A percentile compares a stretch with the other conserved stretches of the same genome.
Conservation (phyloP, 2,888 invertebrate genomes). For the Saturnia japonica region DNA sequence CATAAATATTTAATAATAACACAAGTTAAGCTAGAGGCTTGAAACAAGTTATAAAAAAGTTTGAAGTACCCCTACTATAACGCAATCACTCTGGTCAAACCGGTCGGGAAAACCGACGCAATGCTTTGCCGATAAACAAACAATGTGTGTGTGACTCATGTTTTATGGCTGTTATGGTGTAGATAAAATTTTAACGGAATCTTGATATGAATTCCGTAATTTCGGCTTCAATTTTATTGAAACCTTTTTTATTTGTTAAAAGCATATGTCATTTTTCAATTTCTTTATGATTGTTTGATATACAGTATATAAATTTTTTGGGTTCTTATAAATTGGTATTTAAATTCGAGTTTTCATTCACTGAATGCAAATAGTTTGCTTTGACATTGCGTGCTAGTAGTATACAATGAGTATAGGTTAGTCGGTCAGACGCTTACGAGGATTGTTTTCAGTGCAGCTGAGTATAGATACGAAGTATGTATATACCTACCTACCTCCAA, state of each 20-base stretch:
- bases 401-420: conserved; percentile 1
- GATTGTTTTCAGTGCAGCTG: background rate
- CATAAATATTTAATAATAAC: background rate
- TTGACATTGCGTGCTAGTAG: background rate
- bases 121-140: conserved; percentile 8
- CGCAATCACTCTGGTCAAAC: conserved; percentile 15
- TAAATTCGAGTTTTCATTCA: background rate
- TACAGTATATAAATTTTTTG: too few relatives aligned
- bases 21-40: conserved; percentile 7
- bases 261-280: background rate
- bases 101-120: conserved; percentile 6
- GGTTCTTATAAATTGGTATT: background rate
- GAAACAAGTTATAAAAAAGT: conserved; percentile 1
- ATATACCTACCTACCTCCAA: background rate
- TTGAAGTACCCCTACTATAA: conserved; percentile 5
- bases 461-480: conserved; percentile 12
- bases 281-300: background rate
- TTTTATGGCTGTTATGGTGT: conserved; percentile 10
- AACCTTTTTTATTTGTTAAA: too few relatives aligned
- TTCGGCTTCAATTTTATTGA: too few relatives aligned
- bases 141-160: conserved; percentile 10
- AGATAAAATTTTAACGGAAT: conserved; percentile 15
- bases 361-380: background rate
- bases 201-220: conserved; percentile 8
- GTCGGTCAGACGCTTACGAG: background rate